phyloP scores from a whole-genome alignment of 2,113 vertebrate genomes.

The Pluvianellus socialis region DNA sequence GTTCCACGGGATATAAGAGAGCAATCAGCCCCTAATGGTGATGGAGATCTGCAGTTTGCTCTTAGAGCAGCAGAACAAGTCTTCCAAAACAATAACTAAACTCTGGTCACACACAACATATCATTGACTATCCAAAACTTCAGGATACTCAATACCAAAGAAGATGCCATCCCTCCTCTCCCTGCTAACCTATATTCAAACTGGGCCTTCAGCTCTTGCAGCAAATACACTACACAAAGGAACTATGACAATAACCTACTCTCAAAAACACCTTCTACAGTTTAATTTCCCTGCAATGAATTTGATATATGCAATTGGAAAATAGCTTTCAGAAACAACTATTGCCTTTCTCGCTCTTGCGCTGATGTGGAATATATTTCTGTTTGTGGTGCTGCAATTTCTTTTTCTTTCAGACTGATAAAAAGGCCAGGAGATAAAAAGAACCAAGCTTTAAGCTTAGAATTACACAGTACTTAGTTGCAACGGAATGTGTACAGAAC shows the following conservation, averaged over 20 bases:
- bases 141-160: not conserved
- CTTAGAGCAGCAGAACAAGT: not conserved
- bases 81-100: not conserved
- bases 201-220: not conserved
- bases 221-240: not conserved
- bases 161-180: not conserved
- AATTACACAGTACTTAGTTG: not conserved
- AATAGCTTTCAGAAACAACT: not conserved
- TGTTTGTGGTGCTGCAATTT: not conserved
- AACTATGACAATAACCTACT: not conserved
- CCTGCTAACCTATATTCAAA: not conserved
- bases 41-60: not conserved
- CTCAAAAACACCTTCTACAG: fast-evolving
- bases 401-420: not conserved
- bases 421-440: not conserved
- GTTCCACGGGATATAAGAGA: not conserved
- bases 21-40: not conserved
- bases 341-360: not conserved
- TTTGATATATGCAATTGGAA: not conserved
- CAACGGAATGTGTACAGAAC: not conserved
- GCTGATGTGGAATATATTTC: not conserved
- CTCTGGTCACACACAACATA: not conserved
- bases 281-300: not conserved
- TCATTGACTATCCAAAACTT: not conserved
- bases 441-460: not conserved